Conservation (phyloP, 2,888 invertebrate genomes). For the Osmoderma eremita region DNA sequence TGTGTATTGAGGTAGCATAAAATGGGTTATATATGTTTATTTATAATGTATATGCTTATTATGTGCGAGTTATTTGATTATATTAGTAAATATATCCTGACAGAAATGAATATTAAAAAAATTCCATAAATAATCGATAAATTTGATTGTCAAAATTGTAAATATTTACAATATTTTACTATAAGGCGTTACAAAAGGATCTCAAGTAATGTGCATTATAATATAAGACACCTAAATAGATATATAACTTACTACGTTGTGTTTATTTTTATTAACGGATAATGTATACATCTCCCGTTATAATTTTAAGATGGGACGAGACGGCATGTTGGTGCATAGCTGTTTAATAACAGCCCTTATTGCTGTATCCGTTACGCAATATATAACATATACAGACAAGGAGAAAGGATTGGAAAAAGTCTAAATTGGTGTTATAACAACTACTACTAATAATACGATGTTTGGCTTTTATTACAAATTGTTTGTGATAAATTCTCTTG, state of each 20-base stretch:
- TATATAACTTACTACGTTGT: slow-evolving; percentile 39
- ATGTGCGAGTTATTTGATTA: slow-evolving; percentile 35
- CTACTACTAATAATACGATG: slow-evolving; percentile 40
- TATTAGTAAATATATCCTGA: slow-evolving; percentile 36
- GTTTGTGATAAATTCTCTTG: slow-evolving; percentile 39
- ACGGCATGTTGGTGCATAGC: slow-evolving; percentile 36
- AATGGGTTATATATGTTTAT: slow-evolving; percentile 34
- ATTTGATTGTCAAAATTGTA: slow-evolving; percentile 34
- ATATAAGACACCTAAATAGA: slow-evolving; percentile 37
- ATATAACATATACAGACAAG: slow-evolving; percentile 39
- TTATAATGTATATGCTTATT: slow-evolving; percentile 35
- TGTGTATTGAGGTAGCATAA: slow-evolving; percentile 28
- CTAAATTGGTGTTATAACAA: slow-evolving; percentile 38
- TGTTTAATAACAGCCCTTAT: slow-evolving; percentile 43
- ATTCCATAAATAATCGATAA: slow-evolving; percentile 37
- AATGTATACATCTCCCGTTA: slow-evolving; percentile 41
- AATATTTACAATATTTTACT: slow-evolving; percentile 41
- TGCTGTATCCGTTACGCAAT: slow-evolving; percentile 39
- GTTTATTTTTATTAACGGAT: slow-evolving; percentile 41
- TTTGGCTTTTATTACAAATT: slow-evolving; percentile 41
- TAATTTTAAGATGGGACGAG: slow-evolving; percentile 37
- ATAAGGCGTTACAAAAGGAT: slow-evolving; percentile 32
- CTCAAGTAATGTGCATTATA: slow-evolving; percentile 37
- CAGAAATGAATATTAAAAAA: slow-evolving; percentile 36
- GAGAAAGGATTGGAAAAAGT: slow-evolving; percentile 38